These are phyloP conservation scores for Syngnathus scovelli DNA, from an alignment of 2,113 vertebrate genomes.

Conservation along the genomic window DNA sequence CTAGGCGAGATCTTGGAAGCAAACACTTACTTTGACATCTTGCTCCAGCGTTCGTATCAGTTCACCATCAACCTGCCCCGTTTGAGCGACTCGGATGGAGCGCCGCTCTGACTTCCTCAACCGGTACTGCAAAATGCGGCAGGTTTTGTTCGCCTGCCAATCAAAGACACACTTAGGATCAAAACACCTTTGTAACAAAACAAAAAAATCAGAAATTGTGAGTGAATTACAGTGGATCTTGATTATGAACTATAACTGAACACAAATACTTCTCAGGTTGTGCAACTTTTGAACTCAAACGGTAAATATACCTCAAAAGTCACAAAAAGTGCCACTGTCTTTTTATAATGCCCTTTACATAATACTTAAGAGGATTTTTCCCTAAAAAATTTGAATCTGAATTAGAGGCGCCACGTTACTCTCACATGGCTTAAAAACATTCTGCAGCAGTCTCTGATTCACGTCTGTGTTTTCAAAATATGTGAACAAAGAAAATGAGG, in stretches of 20 bases:
- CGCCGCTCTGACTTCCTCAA: conserved; percentile 93
- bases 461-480: not conserved
- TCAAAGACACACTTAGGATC: not conserved
- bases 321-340: too few relatives aligned
- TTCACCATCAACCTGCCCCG: conserved; percentile 90
- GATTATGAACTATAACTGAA: not conserved
- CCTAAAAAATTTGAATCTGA: too few relatives aligned
- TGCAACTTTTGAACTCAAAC: too few relatives aligned
- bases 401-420: not conserved
- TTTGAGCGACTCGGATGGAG: conserved; percentile 90
- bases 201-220: not conserved
- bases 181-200: not conserved
- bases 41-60: conserved; percentile 92
- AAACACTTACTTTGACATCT: conserved; percentile 85
- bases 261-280: not conserved
- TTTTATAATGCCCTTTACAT: too few relatives aligned
- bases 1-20: not conserved
- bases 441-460: not conserved
- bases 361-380: too few relatives aligned
- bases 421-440: not conserved
- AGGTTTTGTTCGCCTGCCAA: conserved; percentile 86
- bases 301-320: too few relatives aligned
- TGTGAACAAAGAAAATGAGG: not conserved
- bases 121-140: conserved; percentile 96
- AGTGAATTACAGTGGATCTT: not conserved